Evolutionary conservation across 2,888 invertebrate genomes (phyloP).

Genomic region (Chymomyza amoena): DNA sequence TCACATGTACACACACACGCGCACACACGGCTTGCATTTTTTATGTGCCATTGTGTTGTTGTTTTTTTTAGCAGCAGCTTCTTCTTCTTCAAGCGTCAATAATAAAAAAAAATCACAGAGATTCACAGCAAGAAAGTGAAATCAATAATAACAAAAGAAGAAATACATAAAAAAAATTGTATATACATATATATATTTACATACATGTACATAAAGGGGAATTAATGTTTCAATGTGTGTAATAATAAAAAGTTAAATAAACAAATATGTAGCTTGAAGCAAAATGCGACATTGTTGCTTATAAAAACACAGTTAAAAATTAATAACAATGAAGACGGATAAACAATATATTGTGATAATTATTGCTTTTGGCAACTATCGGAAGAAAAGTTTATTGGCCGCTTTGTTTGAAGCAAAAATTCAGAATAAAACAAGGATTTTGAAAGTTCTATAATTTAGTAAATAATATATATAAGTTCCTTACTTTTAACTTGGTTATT

Average conservation of each 20-base stretch:
- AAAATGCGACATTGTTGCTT: background rate
- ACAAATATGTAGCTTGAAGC: background rate
- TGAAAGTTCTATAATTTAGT: no score
- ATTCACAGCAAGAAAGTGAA: constrained; percentile 58
- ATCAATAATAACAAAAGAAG: constrained; percentile 60
- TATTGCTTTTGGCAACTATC: no score
- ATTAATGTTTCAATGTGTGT: constrained; percentile 5
- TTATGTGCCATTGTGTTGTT: background rate
- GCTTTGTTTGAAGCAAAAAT: no score
- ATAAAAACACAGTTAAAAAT: no score
- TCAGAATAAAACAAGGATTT: no score
- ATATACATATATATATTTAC: no score
- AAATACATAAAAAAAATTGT: constrained; percentile 30
- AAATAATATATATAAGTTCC: no score
- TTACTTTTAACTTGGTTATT: no score
- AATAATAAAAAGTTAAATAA: constrained; percentile 6
- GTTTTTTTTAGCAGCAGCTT: background rate
- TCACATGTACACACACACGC: background rate
- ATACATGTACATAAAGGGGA: background rate
- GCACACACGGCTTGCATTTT: background rate
- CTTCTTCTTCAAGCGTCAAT: background rate
- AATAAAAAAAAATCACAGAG: constrained; percentile 45
- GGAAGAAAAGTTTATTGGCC: no score
- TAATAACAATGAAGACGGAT: background rate
- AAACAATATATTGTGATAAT: no score